phyloP scores from a whole-genome alignment of 2,113 vertebrate species.

The Callithrix jacchus region DNA sequence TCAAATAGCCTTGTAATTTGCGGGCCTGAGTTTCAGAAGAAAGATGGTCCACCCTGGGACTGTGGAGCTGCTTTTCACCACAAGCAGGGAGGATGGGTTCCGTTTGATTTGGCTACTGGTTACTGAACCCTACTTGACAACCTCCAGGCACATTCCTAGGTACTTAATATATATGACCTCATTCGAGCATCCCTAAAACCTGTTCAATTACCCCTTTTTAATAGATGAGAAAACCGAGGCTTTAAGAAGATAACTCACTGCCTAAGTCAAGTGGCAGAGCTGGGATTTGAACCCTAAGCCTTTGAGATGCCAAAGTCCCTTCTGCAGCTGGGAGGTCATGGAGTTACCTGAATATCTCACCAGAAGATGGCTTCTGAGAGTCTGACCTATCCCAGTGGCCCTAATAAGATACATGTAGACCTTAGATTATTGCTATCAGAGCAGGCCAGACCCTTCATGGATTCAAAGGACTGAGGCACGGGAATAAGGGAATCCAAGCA shows the following conservation, averaged over 20 bases:
- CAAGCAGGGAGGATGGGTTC: neutral
- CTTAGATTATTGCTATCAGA: neutral
- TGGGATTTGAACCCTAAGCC: neutral
- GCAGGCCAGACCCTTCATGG: neutral
- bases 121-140: neutral
- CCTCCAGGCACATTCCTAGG: neutral
- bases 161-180: neutral
- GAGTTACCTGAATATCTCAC: neutral
- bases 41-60: neutral
- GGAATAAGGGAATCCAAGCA: neutral
- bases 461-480: neutral
- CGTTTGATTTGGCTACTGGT: neutral
- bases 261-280: neutral
- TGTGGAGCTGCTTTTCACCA: neutral
- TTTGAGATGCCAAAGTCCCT: neutral
- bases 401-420: neutral
- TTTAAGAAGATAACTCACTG: neutral
- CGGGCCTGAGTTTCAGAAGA: neutral
- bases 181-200: neutral
- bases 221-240: neutral
- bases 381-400: neutral
- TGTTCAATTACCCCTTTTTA: neutral
- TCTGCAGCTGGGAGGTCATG: neutral
- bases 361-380: neutral
- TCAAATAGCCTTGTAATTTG: constrained; percentile 42